A percentile compares a stretch with the other conserved stretches of the same genome.
These are phyloP conservation scores for Aurelia sp. DNA, from an alignment of 30 jellyfish, hydroid and myxozoan species.

Conservation along the genomic window DNA sequence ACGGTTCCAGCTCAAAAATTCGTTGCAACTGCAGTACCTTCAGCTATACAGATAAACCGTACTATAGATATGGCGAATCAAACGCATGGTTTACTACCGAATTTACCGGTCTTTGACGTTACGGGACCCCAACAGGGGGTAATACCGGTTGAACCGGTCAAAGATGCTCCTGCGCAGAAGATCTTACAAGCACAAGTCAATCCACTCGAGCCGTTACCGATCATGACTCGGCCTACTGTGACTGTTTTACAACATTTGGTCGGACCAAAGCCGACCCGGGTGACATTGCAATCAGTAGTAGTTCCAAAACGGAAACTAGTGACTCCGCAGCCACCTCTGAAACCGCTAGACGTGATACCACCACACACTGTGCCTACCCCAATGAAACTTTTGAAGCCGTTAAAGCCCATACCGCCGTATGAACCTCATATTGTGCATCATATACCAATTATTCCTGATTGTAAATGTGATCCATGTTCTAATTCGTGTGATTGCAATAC, in stretches of 20 bases:
- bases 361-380: conserved; percentile 57
- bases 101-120: conserved; percentile 54
- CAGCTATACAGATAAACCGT: neutral
- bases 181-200: conserved; percentile 1
- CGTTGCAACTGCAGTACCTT: neutral
- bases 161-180: neutral
- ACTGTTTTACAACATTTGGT: conserved; percentile 50
- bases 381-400: conserved; percentile 38
- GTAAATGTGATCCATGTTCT: conserved; percentile 22
- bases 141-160: conserved; percentile 44
- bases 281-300: conserved; percentile 54
- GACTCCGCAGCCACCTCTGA: conserved; percentile 42
- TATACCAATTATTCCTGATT: conserved; percentile 23
- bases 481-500: conserved; percentile 37
- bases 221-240: conserved; percentile 64
- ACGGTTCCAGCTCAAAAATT: conserved; percentile 54
- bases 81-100: conserved; percentile 36
- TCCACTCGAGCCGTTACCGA: conserved; percentile 54
- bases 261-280: conserved; percentile 29
- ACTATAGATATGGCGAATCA: neutral
- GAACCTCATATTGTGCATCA: conserved; percentile 49
- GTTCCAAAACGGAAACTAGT: conserved; percentile 59
- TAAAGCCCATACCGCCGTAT: conserved; percentile 54
- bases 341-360: conserved; percentile 34
- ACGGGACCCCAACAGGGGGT: conserved; percentile 1